Evolutionary conservation across 2,797 vertebrate species (phyloP).

Genomic region (Lutjanus campechanus): DNA sequence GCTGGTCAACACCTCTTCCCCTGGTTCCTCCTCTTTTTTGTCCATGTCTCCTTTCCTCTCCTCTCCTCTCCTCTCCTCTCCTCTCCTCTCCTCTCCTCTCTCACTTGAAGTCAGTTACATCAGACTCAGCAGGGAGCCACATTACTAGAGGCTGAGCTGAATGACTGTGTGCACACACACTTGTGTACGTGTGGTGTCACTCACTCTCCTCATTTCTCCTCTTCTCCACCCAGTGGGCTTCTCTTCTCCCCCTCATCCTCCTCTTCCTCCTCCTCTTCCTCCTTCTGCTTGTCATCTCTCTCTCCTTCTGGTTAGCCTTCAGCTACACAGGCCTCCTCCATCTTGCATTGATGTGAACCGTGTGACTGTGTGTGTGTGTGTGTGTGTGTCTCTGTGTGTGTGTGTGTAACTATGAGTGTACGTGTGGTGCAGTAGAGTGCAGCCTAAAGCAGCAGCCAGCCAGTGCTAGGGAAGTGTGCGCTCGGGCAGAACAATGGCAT

Average conservation of each 20-base stretch:
- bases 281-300: conserved; percentile 55
- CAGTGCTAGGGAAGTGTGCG: conserved; percentile 67
- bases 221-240: conserved; percentile 44
- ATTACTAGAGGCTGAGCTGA: conserved; percentile 39
- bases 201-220: conserved; percentile 35
- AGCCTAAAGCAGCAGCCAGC: conserved; percentile 71
- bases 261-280: conserved; percentile 22
- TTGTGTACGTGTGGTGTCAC: conserved; percentile 35
- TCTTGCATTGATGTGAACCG: conserved; percentile 61
- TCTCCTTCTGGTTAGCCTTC: conserved; percentile 60
- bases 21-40: not conserved
- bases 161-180: conserved; percentile 16
- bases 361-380: conserved; percentile 37
- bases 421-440: conserved; percentile 59
- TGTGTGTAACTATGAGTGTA: conserved; percentile 12
- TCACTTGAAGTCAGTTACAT: conserved; percentile 33
- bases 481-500: conserved; percentile 80
- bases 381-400: conserved; percentile 29
- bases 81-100: conserved; percentile 20
- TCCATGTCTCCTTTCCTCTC: no score
- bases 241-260: conserved; percentile 12
- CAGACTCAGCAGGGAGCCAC: conserved; percentile 49
- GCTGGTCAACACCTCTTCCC: not conserved
- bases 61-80: not conserved
- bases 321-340: conserved; percentile 64